phyloP scores from a whole-genome alignment of 2,888 invertebrate species.

The Andrena bucephala region DNA sequence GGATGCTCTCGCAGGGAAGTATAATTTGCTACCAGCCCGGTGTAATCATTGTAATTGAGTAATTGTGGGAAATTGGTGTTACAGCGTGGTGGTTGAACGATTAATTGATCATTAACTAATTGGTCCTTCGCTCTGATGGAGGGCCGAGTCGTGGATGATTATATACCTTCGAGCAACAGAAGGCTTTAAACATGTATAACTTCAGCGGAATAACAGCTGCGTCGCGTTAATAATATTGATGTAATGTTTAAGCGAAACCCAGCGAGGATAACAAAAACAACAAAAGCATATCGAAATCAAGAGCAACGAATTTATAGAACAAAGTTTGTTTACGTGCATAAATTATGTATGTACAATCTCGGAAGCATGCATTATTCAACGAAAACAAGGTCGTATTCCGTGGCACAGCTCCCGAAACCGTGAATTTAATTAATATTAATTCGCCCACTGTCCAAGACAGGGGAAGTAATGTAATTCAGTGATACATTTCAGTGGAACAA shows the following conservation, averaged over 20 bases:
- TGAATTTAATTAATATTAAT: conserved; percentile 1
- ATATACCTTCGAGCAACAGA: background rate
- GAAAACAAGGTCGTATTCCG: background rate
- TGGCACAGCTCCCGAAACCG: background rate
- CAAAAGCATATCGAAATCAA: no score
- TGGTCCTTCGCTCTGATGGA: conserved; percentile 2
- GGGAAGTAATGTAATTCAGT: background rate
- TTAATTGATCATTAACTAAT: conserved; percentile 33
- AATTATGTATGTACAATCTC: background rate
- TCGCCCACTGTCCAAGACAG: background rate
- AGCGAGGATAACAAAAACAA: no score
- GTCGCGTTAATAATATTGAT: no score
- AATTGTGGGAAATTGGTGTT: conserved; percentile 15
- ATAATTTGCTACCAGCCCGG: background rate
- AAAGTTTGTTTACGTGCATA: background rate
- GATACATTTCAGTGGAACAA: conserved; percentile 5
- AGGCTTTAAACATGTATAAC: background rate
- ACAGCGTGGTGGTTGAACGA: background rate
- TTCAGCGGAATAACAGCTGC: no score
- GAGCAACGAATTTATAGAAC: no score
- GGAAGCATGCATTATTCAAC: background rate
- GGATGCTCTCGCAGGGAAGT: conserved; percentile 1
- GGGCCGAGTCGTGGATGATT: background rate
- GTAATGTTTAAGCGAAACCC: no score
- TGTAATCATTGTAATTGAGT: conserved; percentile 16